These are phyloP conservation scores for Lycopodina hypogea DNA, from an alignment of 37 sponge, comb jelly and placozoan species.

Conservation along the genomic window DNA sequence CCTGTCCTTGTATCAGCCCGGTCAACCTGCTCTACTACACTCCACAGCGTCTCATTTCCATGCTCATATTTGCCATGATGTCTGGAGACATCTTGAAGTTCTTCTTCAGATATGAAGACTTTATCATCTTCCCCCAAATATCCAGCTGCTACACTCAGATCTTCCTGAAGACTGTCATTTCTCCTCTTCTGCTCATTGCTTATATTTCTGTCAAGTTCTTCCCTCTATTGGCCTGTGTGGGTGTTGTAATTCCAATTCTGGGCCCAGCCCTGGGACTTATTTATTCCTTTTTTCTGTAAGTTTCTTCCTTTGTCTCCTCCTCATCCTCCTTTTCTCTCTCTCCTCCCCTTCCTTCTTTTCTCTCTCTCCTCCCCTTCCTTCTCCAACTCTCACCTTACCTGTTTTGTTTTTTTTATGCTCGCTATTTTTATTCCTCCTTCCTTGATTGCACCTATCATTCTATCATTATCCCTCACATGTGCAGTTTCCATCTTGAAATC, in stretches of 20 bases:
- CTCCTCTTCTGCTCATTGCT: neutral
- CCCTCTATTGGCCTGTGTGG: constrained; percentile 45
- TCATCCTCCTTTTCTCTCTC: neutral
- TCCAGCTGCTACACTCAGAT: neutral
- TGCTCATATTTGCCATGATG: constrained; percentile 9
- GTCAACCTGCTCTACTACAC: constrained; percentile 9
- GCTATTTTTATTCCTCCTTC: too few relatives aligned
- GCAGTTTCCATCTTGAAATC: too few relatives aligned
- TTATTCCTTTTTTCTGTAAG: constrained; percentile 20
- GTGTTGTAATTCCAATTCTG: constrained; percentile 1
- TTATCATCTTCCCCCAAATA: neutral
- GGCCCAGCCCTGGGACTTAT: constrained; percentile 9
- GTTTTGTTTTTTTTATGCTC: too few relatives aligned
- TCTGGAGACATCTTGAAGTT: constrained; percentile 11
- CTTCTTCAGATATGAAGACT: neutral
- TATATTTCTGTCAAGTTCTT: constrained; percentile 9
- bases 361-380: too few relatives aligned
- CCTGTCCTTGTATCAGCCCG: neutral
- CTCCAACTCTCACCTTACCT: too few relatives aligned
- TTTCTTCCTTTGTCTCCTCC: neutral
- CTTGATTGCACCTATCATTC: too few relatives aligned
- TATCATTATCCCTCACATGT: too few relatives aligned
- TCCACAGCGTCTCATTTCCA: neutral
- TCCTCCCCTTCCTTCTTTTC: neutral
- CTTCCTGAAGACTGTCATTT: neutral